Conservation (phyloP, 2,888 invertebrate species). For the Cenopis cana region DNA sequence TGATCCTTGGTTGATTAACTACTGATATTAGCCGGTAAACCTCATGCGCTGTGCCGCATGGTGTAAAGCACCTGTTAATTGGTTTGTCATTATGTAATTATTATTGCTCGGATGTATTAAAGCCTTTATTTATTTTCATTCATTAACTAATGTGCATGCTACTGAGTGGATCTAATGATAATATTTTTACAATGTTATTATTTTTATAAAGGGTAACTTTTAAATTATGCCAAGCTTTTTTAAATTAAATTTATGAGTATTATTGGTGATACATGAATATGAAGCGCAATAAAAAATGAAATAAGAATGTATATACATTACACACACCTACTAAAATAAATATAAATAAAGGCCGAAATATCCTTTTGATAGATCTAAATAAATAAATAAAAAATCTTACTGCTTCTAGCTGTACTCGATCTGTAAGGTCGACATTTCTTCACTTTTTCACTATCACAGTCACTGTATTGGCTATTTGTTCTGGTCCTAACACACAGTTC, state of each 20-base stretch:
- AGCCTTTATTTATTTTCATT: conserved; percentile 19
- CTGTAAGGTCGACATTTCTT: conserved; percentile 71
- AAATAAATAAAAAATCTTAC: conserved; percentile 67
- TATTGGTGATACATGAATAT: too few species aligned
- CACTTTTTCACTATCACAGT: conserved; percentile 79
- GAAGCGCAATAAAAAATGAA: too few species aligned
- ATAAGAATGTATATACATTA: too few species aligned
- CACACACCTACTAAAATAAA: too few species aligned
- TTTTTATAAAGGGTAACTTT: not conserved
- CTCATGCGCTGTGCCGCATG: conserved; percentile 6
- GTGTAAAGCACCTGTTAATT: conserved; percentile 33
- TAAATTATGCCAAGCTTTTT: not conserved
- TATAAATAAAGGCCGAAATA: not conserved
- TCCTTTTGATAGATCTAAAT: conserved; percentile 13
- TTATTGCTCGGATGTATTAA: not conserved
- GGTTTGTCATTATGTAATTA: conserved; percentile 22
- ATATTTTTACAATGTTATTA: not conserved
- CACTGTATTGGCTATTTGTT: conserved; percentile 76
- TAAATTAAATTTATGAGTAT: too few species aligned
- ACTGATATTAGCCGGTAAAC: conserved; percentile 1
- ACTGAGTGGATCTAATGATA: conserved; percentile 6
- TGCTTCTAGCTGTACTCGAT: conserved; percentile 74
- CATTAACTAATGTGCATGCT: conserved; percentile 30
- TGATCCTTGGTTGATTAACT: conserved; percentile 39
- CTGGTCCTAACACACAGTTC: conserved; percentile 78